Evolutionary conservation across 1,140 invertebrate genomes (phyloP).

Genomic region (Trachymyrmex septentrionalis): DNA sequence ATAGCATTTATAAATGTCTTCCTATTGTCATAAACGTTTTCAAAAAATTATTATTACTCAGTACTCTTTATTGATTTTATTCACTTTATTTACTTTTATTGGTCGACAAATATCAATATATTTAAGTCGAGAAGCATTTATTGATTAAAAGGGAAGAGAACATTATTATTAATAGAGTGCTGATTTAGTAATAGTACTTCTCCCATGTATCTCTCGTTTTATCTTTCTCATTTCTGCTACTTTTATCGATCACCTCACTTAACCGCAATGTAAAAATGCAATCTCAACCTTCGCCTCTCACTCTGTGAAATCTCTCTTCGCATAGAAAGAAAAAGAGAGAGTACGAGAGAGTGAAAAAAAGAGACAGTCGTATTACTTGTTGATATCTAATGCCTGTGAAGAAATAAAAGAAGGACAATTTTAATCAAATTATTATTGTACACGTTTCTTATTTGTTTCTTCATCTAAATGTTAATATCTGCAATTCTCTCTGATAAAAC

Average conservation of each 20-base stretch:
- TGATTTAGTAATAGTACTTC: constrained; percentile 26
- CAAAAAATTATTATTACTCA: background rate
- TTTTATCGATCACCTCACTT: constrained; percentile 67
- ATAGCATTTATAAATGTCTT: background rate
- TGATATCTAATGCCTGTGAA: background rate
- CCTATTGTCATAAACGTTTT: background rate
- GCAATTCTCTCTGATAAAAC: background rate
- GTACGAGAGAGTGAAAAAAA: background rate
- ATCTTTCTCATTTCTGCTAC: constrained; percentile 20
- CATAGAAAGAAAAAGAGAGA: background rate
- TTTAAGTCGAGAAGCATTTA: constrained; percentile 8
- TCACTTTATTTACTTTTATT: background rate
- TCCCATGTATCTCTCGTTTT: background rate
- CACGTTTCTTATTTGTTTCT: background rate
- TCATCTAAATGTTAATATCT: background rate
- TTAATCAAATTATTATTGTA: background rate
- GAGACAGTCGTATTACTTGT: background rate
- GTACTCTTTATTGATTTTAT: background rate
- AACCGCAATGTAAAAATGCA: constrained; percentile 49
- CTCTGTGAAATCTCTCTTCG: background rate
- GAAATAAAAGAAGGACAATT: background rate
- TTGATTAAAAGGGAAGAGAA: constrained; percentile 3
- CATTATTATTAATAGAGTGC: background rate
- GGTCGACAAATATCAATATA: background rate
- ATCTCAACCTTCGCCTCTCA: constrained; percentile 64